Conservation (phyloP, 2,888 invertebrate genomes). For the Watsonalla cultraria region DNA sequence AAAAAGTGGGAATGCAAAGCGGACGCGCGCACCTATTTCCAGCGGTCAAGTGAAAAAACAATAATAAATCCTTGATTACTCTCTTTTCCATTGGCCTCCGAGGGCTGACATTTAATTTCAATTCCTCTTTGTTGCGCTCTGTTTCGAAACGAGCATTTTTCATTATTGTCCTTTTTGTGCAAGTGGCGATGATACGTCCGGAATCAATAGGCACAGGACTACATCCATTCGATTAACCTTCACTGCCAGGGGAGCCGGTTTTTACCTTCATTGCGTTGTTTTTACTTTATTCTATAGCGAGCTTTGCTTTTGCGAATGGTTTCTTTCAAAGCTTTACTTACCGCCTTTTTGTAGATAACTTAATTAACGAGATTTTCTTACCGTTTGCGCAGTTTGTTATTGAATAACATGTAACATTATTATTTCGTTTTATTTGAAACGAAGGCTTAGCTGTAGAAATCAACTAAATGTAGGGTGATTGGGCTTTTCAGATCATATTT, state of each 20-base stretch:
- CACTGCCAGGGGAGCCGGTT: slow-evolving; percentile 6
- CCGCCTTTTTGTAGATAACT: neutral
- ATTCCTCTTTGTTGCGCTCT: slow-evolving; percentile 43
- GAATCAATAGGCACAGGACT: slow-evolving; percentile 29
- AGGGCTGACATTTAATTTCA: slow-evolving; percentile 54
- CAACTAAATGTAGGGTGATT: too few relatives aligned
- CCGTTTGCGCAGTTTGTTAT: too few relatives aligned
- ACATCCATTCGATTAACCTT: slow-evolving; percentile 38
- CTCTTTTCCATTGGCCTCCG: slow-evolving; percentile 40
- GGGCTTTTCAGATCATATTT: too few relatives aligned
- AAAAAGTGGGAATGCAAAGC: slow-evolving; percentile 7
- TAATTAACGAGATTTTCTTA: neutral
- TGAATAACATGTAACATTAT: too few relatives aligned
- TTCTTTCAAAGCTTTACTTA: neutral
- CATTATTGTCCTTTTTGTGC: slow-evolving; percentile 33
- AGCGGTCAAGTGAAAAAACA: slow-evolving; percentile 19
- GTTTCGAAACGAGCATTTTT: slow-evolving; percentile 35
- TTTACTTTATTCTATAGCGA: neutral
- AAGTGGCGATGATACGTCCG: slow-evolving; percentile 33
- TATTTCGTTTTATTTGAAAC: too few relatives aligned
- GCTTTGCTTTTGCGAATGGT: neutral
- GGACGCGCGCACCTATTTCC: slow-evolving; percentile 15
- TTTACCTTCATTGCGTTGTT: slow-evolving; percentile 2
- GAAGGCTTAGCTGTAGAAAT: too few relatives aligned
- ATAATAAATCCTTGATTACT: slow-evolving; percentile 30